Evolutionary conservation across 2,113 vertebrate genomes (phyloP).

Genomic region (Callipepla californica): DNA sequence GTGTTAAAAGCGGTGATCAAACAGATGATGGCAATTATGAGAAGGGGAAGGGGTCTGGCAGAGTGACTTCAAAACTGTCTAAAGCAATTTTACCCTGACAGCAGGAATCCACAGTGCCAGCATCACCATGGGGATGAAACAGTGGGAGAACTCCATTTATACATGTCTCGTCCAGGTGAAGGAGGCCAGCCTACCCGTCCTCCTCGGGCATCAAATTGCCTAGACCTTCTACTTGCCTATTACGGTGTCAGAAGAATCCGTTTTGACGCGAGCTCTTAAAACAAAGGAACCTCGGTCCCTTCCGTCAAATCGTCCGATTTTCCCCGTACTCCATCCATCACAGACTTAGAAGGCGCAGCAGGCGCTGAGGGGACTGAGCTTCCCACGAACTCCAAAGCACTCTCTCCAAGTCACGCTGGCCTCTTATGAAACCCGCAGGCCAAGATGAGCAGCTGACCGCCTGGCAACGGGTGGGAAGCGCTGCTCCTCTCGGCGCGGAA

Average conservation of each 20-base stretch:
- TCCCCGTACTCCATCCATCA: neutral
- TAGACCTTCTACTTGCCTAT: neutral
- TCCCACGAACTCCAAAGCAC: neutral
- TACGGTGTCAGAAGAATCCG: neutral
- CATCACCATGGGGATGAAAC: neutral
- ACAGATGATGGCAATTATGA: neutral
- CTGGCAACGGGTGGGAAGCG: neutral
- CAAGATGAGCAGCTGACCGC: neutral
- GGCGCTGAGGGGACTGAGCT: neutral
- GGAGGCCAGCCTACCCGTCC: no score
- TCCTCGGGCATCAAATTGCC: neutral
- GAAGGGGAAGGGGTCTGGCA: neutral
- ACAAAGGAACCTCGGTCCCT: neutral
- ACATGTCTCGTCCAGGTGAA: neutral
- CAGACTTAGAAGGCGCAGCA: accelerated
- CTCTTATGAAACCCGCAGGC: neutral
- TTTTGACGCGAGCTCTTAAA: neutral
- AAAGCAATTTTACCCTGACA: neutral
- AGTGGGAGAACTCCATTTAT: neutral
- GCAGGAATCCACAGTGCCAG: neutral
- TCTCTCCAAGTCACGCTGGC: neutral
- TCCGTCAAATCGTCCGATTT: neutral
- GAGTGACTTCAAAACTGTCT: neutral
- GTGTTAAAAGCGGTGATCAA: slow-evolving; percentile 44
- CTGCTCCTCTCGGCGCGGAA: neutral